A percentile compares a stretch with the other conserved stretches of the same genome.
Evolutionary conservation across 2,113 vertebrate species (phyloP).

Genomic region (Cyrtonyx montezumae): DNA sequence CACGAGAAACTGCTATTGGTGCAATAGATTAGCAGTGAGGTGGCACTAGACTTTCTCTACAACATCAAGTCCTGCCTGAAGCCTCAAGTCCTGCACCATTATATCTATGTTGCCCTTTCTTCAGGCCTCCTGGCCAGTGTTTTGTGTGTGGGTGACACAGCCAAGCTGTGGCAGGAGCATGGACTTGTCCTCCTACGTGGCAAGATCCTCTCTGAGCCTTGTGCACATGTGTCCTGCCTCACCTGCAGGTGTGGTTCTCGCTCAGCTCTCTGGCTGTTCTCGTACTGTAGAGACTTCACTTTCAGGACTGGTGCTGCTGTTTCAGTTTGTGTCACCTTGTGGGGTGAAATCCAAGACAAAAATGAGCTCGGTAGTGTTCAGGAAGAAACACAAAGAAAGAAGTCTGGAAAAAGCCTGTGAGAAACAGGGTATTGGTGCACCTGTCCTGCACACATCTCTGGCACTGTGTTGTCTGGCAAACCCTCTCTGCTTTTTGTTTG

Average conservation of each 20-base stretch:
- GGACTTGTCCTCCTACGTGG: neutral
- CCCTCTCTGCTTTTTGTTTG: neutral
- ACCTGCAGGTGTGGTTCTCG: neutral
- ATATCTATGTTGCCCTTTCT: neutral
- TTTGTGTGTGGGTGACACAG: accelerated
- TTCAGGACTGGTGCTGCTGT: neutral
- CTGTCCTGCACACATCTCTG: neutral
- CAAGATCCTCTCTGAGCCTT: neutral
- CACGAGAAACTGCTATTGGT: neutral
- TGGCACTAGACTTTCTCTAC: neutral
- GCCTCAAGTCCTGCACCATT: neutral
- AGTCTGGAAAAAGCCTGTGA: neutral
- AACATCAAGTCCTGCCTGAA: neutral
- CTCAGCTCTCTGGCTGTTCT: neutral
- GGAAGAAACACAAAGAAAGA: neutral
- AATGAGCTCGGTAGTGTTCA: neutral
- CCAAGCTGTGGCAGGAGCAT: neutral
- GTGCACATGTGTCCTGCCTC: neutral
- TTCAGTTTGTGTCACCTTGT: neutral
- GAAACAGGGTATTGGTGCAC: neutral
- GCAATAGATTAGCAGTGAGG: neutral
- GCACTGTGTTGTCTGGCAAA: neutral
- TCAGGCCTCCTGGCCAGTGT: neutral
- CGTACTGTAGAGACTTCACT: neutral
- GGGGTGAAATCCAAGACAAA: neutral